Evolutionary conservation across 1,140 invertebrate genomes (phyloP).

Genomic region (Harpegnathos saltator): DNA sequence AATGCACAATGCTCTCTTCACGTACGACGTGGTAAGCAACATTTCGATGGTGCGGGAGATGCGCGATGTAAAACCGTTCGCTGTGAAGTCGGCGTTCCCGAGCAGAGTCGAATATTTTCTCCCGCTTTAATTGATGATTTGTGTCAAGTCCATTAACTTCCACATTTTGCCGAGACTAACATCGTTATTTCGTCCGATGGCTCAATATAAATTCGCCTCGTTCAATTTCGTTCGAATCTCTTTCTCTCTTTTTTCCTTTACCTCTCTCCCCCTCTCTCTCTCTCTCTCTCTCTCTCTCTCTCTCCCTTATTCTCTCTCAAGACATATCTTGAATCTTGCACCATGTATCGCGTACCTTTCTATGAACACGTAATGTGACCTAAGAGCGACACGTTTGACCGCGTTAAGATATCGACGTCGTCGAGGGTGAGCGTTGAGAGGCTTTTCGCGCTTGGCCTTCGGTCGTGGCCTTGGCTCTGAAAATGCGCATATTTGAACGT

Average conservation of each 20-base stretch:
- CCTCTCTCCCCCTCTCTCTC: too few species aligned
- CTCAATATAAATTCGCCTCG: background rate
- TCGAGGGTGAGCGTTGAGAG: conserved; percentile 12
- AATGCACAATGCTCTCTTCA: too few species aligned
- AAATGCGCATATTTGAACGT: conserved; percentile 38
- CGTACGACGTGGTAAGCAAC: too few species aligned
- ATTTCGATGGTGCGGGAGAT: too few species aligned
- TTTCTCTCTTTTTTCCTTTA: too few species aligned
- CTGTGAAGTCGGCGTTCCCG: background rate
- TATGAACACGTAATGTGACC: background rate
- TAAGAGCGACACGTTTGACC: background rate
- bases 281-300: too few species aligned
- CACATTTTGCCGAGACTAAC: background rate
- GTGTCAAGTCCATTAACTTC: background rate
- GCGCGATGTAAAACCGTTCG: too few species aligned
- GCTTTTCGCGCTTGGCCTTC: background rate
- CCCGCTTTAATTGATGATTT: background rate
- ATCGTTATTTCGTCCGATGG: background rate
- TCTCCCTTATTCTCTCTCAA: too few species aligned
- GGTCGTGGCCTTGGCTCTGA: background rate
- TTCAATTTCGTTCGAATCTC: conserved; percentile 10
- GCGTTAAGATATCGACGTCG: conserved; percentile 28
- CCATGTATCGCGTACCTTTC: background rate
- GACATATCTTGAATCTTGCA: background rate
- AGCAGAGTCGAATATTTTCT: background rate